phyloP scores from a whole-genome alignment of 2,113 vertebrate species.

The Delphinapterus leucas region DNA sequence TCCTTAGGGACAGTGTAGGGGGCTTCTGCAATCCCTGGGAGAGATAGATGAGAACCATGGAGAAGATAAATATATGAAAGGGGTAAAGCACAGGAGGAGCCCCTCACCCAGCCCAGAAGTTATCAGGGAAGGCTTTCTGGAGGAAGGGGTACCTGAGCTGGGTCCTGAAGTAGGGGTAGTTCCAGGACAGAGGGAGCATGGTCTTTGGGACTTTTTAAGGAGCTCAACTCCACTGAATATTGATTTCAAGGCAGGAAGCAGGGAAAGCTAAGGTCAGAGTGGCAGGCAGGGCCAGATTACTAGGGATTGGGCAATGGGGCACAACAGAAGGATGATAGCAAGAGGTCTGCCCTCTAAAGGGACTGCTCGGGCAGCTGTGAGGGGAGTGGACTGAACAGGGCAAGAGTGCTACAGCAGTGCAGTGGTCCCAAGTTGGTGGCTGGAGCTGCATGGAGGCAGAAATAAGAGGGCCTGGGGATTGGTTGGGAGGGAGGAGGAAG shows the following conservation, averaged over 20 bases:
- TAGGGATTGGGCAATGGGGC: not conserved
- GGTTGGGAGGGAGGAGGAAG: not conserved
- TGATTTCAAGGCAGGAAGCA: not conserved
- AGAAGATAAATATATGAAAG: not conserved
- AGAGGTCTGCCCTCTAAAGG: not conserved
- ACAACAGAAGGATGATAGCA: not conserved
- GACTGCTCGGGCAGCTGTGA: not conserved
- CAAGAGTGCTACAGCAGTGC: fast-evolving
- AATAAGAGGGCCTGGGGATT: not conserved
- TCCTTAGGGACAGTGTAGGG: not conserved
- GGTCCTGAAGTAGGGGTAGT: not conserved
- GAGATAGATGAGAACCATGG: not conserved
- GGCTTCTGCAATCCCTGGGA: not conserved
- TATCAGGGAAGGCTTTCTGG: not conserved
- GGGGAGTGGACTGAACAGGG: not conserved
- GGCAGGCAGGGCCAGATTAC: not conserved
- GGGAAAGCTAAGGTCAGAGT: not conserved
- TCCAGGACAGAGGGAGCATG: not conserved
- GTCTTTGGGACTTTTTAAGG: not conserved
- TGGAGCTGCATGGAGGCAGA: not conserved
- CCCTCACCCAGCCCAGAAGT: not conserved
- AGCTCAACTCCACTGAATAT: not conserved
- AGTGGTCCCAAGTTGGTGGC: not conserved
- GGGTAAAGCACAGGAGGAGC: not conserved
- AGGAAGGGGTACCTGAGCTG: not conserved